Conservation (phyloP, 1,140 invertebrate species). For the Bombus soroeensis region DNA sequence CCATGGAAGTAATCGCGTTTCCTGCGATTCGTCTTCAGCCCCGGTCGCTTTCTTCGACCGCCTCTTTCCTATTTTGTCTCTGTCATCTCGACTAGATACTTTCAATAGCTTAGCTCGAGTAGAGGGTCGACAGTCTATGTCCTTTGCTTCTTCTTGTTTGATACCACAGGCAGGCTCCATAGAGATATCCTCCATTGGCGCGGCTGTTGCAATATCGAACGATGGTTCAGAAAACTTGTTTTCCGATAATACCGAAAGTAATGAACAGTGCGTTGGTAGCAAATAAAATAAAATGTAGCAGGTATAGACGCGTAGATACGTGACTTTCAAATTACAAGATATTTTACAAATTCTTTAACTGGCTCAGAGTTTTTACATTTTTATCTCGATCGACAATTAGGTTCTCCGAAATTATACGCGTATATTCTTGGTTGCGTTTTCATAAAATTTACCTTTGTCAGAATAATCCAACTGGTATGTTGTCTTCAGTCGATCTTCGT, state of each 20-base stretch:
- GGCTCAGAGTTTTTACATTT: neutral
- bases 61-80: too few relatives aligned
- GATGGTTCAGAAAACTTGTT: neutral
- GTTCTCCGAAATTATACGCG: too few relatives aligned
- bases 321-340: neutral
- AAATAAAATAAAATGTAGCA: neutral
- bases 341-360: neutral
- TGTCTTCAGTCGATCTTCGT: conserved; percentile 84
- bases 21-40: conserved; percentile 34
- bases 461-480: conserved; percentile 85
- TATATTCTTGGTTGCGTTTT: neutral
- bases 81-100: conserved; percentile 20
- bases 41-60: conserved; percentile 33
- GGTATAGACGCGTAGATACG: neutral
- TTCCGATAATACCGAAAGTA: neutral
- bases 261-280: too few relatives aligned
- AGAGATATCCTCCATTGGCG: neutral
- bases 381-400: neutral
- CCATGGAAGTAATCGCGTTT: conserved; percentile 58
- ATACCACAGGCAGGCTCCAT: neutral
- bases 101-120: conserved; percentile 76
- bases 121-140: conserved; percentile 80
- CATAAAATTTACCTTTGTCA: conserved; percentile 77
- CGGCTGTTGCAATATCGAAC: neutral
- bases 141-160: conserved; percentile 76